These are phyloP conservation scores for Gryllus bimaculatus DNA, from an alignment of 1,140 invertebrate species.

Conservation along the genomic window DNA sequence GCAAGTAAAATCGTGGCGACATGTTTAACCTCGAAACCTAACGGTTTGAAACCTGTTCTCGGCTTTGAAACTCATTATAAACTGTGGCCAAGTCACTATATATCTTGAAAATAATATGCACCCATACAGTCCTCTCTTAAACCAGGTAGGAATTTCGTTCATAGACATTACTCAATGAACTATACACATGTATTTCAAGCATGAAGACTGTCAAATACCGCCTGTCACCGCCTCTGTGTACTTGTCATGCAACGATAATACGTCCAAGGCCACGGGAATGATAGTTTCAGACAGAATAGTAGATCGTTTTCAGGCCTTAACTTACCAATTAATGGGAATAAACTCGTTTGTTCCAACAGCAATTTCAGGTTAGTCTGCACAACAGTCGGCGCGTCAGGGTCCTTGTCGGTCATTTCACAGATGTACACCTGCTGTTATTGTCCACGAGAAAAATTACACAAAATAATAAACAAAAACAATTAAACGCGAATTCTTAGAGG, in stretches of 20 bases:
- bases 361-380: slow-evolving; percentile 68
- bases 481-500: neutral
- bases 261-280: slow-evolving; percentile 13
- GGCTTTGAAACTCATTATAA: too few relatives aligned
- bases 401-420: slow-evolving; percentile 63
- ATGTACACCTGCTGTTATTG: neutral
- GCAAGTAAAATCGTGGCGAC: too few relatives aligned
- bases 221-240: neutral
- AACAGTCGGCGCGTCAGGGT: slow-evolving; percentile 65
- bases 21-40: too few relatives aligned
- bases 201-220: neutral
- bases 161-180: neutral
- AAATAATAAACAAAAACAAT: neutral
- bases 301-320: slow-evolving; percentile 25
- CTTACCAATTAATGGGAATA: slow-evolving; percentile 68
- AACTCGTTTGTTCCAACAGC: slow-evolving; percentile 62
- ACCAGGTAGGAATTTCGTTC: too few relatives aligned
- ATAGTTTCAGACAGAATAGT: slow-evolving; percentile 16
- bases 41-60: too few relatives aligned
- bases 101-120: too few relatives aligned
- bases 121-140: too few relatives aligned
- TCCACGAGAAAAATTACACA: neutral
- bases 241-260: neutral
- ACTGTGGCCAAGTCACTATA: too few relatives aligned
- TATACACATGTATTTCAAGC: neutral